A percentile compares a stretch with the other conserved stretches of the same genome.
Evolutionary conservation across 2,113 vertebrate genomes (phyloP).

Genomic region (Gasterosteus nipponicus): DNA sequence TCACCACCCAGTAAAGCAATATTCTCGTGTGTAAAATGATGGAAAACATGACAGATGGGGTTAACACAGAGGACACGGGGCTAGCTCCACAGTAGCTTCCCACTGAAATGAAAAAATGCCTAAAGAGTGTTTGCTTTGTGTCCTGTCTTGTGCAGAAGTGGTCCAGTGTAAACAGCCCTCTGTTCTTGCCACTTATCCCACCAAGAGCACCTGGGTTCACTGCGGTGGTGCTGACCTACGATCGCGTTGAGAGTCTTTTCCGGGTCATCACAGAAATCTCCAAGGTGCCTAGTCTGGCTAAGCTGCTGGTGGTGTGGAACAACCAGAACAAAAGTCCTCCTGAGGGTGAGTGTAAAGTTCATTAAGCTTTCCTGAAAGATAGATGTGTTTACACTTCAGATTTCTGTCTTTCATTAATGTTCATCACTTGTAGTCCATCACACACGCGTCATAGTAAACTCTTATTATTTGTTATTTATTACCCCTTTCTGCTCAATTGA

Average conservation of each 20-base stretch:
- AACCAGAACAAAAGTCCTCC: slow-evolving; percentile 98
- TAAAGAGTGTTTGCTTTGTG: slow-evolving; percentile 19
- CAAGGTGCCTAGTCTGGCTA: slow-evolving; percentile 96
- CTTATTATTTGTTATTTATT: slow-evolving; percentile 78
- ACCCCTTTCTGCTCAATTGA: slow-evolving; percentile 48
- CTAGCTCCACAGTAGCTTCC: neutral
- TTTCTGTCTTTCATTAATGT: slow-evolving; percentile 10
- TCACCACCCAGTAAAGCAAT: slow-evolving; percentile 42
- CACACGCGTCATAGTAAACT: slow-evolving; percentile 78
- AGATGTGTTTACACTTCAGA: neutral
- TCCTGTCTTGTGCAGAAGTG: slow-evolving; percentile 84
- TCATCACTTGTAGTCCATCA: slow-evolving; percentile 82
- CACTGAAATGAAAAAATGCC: neutral
- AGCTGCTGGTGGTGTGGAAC: slow-evolving; percentile 97
- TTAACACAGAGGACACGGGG: slow-evolving; percentile 2
- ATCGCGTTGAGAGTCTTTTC: slow-evolving; percentile 96
- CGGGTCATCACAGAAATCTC: slow-evolving; percentile 97
- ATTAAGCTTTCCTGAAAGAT: neutral
- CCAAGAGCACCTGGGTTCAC: slow-evolving; percentile 97
- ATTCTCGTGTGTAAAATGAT: slow-evolving; percentile 53
- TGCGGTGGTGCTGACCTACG: slow-evolving; percentile 95
- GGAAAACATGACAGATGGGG: slow-evolving; percentile 47
- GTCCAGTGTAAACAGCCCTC: slow-evolving; percentile 95
- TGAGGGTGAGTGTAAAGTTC: slow-evolving; percentile 85
- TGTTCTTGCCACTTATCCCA: slow-evolving; percentile 95